Base-by-base conservation (phyloP, 1,140 invertebrate genomes). In the Globodera rostochiensis region DNA sequence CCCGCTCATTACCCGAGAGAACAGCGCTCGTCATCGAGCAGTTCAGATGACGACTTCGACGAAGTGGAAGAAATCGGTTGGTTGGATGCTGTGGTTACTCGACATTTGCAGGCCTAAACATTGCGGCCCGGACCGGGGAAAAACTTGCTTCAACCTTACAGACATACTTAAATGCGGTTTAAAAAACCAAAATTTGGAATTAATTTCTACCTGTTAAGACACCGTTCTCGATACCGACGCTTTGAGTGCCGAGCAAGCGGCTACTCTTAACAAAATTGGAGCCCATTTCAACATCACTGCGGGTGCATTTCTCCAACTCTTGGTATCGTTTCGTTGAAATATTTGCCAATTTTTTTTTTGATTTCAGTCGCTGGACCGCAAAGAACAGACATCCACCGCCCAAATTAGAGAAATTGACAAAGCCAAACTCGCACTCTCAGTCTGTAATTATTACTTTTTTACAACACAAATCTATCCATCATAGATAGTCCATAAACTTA, bases 401-500 rank as follows among this genome's bases (percentile, higher is more conserved):
- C 74, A 89, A 80, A 80, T 88, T 13, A 83, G 81, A 74, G 85
- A 88, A 74, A 89, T 88, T 73, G 87, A 88, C 67, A 88, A 87
- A 73, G 87, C 87, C 11, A 87, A 87, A 78, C 84, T 86, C 21
- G 82, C 86, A 8, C 73, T 88, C n/a, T 81, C 86, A 74, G 86
- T 86, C 46, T 64, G 86, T 84, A 83, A 85, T 88, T 86, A 81
- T 70, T 86, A 82, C 19, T 5, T 36, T 66, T 84, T 77, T 57
- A 46, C 66, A 9, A 47, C 9, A n/a, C n/a, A n/a, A 5, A n/a
- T 13, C 15, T 13, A 60, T 60, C 57, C 25, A 19, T 60, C 57
- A 15, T 50, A 50, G 25, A 36, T 50, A 50, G 11, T 1, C 11
- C 11, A 50, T 8, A 50, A 50, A 50, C 25, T 50, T 50, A 50